Percentiles rank a stretch among this genome's conserved stretches.
These are phyloP conservation scores for Echeneis naucrates DNA, from an alignment of 2,797 vertebrate species.

Conservation along the genomic window DNA sequence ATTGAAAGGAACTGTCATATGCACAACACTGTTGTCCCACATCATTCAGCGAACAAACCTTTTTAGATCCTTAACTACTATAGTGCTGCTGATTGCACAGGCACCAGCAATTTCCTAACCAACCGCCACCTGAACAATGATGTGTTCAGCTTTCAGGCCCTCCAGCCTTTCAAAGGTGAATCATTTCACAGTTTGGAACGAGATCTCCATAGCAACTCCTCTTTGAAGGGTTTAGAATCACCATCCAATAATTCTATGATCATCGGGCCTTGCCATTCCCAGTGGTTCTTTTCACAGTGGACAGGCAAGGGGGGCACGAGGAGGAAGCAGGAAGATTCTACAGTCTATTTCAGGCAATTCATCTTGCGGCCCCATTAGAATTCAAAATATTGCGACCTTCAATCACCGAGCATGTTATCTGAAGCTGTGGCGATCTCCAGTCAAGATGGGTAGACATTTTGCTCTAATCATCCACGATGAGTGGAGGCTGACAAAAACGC, in stretches of 20 bases:
- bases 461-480: conserved; percentile 99
- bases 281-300: conserved; percentile 99
- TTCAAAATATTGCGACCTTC: conserved; percentile 99
- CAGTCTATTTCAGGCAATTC: conserved; percentile 99
- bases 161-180: conserved; percentile 99
- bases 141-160: conserved; percentile 99
- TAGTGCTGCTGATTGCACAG: conserved; percentile 99
- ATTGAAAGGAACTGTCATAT: conserved; percentile 94
- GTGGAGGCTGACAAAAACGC: conserved; percentile 99
- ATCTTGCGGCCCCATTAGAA: conserved; percentile 99
- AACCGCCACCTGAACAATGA: conserved; percentile 99
- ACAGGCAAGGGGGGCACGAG: conserved; percentile 88
- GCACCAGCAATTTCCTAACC: conserved; percentile 99
- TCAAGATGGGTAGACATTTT: conserved; percentile 99
- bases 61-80: conserved; percentile 99
- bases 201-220: conserved; percentile 99
- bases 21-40: conserved; percentile 98
- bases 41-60: conserved; percentile 98
- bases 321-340: conserved; percentile 97
- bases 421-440: conserved; percentile 99
- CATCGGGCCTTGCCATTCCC: conserved; percentile 99
- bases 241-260: conserved; percentile 99
- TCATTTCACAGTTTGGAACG: conserved; percentile 99
- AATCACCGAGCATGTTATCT: conserved; percentile 99
- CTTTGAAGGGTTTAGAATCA: conserved; percentile 99